A percentile compares a stretch with the other conserved stretches of the same genome.
phyloP scores from a whole-genome alignment of 1,140 invertebrate genomes.

The Drosophila persimilis region DNA sequence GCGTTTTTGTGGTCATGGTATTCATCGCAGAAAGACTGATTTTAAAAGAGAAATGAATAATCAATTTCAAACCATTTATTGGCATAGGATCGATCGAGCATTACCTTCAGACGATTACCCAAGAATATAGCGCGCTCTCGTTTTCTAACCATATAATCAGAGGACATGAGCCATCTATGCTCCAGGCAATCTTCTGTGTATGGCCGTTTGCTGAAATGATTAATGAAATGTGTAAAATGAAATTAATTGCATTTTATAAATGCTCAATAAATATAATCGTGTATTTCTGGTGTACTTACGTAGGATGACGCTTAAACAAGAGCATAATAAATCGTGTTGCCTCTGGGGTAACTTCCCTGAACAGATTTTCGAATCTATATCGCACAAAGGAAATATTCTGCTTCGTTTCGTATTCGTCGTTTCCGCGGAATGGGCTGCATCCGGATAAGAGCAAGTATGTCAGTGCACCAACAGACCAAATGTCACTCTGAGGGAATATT shows the following conservation, averaged over 20 bases:
- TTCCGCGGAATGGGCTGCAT: conserved; percentile 94
- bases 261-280: not conserved
- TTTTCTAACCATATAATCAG: conserved; percentile 96
- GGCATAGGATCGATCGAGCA: not conserved
- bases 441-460: conserved; percentile 97
- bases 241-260: not conserved
- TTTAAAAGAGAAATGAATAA: conserved; percentile 1
- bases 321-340: conserved; percentile 97
- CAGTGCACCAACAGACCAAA: conserved; percentile 97
- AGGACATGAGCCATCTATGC: conserved; percentile 96
- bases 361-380: conserved; percentile 97
- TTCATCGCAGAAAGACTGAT: conserved; percentile 88
- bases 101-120: conserved; percentile 90
- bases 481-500: conserved; percentile 94
- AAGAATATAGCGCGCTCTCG: conserved; percentile 94
- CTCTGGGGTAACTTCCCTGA: conserved; percentile 97
- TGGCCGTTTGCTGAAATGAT: conserved; percentile 91
- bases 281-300: conserved; percentile 85
- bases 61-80: conserved; percentile 1
- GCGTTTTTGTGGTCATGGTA: conserved; percentile 88
- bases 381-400: conserved; percentile 96
- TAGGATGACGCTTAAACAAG: conserved; percentile 96
- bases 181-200: conserved; percentile 96
- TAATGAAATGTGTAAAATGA: not conserved
- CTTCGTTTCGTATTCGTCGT: conserved; percentile 91